Conservation (phyloP, 1,140 invertebrate species). For the Caenorhabditis brenneri region DNA sequence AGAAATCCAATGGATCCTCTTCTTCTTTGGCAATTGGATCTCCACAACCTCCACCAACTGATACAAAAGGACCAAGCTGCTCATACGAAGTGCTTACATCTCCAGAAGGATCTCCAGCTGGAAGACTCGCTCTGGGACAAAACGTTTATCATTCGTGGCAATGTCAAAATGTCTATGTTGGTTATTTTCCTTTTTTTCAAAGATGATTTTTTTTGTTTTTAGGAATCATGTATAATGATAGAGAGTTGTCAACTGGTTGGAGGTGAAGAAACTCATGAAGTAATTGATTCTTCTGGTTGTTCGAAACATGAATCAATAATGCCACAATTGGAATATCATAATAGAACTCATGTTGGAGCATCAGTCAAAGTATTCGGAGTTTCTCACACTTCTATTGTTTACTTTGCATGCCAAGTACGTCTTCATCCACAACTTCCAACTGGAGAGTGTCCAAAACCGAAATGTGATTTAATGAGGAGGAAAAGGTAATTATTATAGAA, state of each 20-base stretch:
- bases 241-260: conserved; percentile 31
- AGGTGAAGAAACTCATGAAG: conserved; percentile 22
- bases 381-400: conserved; percentile 22
- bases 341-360: conserved; percentile 14
- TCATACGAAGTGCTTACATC: conserved; percentile 12
- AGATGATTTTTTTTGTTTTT: not conserved
- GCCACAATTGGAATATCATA: conserved; percentile 40
- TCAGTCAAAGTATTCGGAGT: conserved; percentile 11
- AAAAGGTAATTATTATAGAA: not conserved
- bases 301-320: conserved; percentile 35
- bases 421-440: conserved; percentile 24
- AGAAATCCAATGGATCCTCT: conserved; percentile 6
- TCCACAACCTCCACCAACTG: not conserved
- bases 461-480: not conserved
- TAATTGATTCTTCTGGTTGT: conserved; percentile 40
- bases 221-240: conserved; percentile 45
- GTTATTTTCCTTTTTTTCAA: not conserved
- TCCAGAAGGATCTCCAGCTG: conserved; percentile 8
- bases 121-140: conserved; percentile 40
- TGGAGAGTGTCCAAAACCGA: not conserved
- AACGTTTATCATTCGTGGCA: conserved; percentile 46
- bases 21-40: conserved; percentile 38
- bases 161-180: conserved; percentile 40
- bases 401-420: conserved; percentile 11
- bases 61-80: conserved; percentile 34